Evolutionary conservation across 1,140 invertebrate species (phyloP).

Genomic region (Magallana angulata): DNA sequence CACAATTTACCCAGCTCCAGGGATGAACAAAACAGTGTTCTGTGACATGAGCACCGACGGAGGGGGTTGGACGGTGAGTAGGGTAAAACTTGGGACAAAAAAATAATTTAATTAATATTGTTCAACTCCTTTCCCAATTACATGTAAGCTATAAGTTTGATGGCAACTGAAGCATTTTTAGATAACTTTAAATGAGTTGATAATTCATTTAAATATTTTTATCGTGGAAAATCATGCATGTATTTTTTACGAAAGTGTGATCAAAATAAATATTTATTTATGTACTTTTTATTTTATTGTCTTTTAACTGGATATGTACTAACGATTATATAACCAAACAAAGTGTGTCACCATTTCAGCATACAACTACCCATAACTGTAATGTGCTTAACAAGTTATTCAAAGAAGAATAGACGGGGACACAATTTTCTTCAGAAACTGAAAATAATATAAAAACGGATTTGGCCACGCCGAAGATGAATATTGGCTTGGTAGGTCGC

Average conservation of each 20-base stretch:
- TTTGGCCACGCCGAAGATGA: conserved; percentile 5
- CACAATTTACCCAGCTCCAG: neutral
- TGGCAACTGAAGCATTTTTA: too few species aligned
- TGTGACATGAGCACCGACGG: conserved; percentile 22
- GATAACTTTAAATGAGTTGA: too few species aligned
- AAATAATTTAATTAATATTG: too few species aligned
- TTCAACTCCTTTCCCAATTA: too few species aligned
- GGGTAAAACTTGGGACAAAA: neutral
- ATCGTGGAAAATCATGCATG: too few species aligned
- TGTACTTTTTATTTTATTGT: neutral
- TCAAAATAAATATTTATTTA: neutral
- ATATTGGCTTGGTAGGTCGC: conserved; percentile 1
- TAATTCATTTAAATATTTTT: too few species aligned
- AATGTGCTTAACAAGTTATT: neutral
- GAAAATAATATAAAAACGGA: neutral
- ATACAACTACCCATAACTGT: too few species aligned
- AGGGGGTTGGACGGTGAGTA: conserved; percentile 8
- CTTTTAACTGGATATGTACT: neutral
- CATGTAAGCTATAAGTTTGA: too few species aligned
- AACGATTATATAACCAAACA: too few species aligned
- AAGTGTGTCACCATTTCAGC: too few species aligned
- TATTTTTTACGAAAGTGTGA: neutral
- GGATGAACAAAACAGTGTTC: neutral
- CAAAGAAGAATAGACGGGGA: conserved; percentile 23
- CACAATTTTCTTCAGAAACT: neutral